Conservation (phyloP, 1,140 invertebrate species). For the Forficula auricularia region DNA sequence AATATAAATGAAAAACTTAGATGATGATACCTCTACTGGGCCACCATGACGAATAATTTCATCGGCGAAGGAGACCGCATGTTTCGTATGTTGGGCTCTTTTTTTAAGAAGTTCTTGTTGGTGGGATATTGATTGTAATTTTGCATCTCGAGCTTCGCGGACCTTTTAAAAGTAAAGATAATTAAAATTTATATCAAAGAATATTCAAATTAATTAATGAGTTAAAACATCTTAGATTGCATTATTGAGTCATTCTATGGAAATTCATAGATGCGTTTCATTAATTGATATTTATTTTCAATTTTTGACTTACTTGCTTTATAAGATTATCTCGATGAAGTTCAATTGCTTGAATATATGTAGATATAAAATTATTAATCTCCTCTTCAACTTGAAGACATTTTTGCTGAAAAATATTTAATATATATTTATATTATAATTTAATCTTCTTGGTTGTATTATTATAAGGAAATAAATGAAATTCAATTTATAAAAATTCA, state of each 20-base stretch:
- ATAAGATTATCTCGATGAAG: slow-evolving; percentile 16
- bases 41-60: slow-evolving; percentile 24
- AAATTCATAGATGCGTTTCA: not conserved
- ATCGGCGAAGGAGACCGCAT: slow-evolving; percentile 39
- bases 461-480: too few species aligned
- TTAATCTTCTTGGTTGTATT: too few species aligned
- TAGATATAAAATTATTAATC: slow-evolving; percentile 14
- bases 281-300: slow-evolving; percentile 13
- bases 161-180: slow-evolving; percentile 22
- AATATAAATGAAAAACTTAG: too few species aligned
- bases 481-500: too few species aligned
- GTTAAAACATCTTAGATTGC: slow-evolving; percentile 7
- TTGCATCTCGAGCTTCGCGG: slow-evolving; percentile 17
- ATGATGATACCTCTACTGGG: slow-evolving; percentile 10
- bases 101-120: slow-evolving; percentile 14
- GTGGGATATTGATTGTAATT: slow-evolving; percentile 10
- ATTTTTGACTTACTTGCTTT: slow-evolving; percentile 16
- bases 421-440: too few species aligned
- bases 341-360: slow-evolving; percentile 14
- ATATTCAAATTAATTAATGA: slow-evolving; percentile 18
- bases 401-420: not conserved
- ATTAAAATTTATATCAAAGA: slow-evolving; percentile 24
- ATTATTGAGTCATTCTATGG: not conserved
- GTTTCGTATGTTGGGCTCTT: slow-evolving; percentile 11
- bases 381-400: slow-evolving; percentile 8